Conservation (phyloP, 2,113 vertebrate species). For the Percina caprodes region DNA sequence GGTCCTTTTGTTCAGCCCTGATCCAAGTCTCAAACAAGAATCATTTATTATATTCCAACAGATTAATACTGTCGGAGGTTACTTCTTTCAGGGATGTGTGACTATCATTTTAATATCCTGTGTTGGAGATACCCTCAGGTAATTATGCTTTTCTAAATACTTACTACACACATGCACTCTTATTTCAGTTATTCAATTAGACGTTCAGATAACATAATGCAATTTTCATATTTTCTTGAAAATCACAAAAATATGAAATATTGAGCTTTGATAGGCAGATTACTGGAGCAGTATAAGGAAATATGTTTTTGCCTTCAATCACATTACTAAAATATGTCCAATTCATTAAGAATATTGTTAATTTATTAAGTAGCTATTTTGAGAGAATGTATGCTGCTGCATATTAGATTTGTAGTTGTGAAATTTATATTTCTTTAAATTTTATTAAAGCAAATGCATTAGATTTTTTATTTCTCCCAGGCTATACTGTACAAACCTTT, state of each 20-base stretch:
- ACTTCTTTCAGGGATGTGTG: slow-evolving; percentile 83
- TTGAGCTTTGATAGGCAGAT: neutral
- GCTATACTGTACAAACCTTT: neutral
- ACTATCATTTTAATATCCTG: slow-evolving; percentile 84
- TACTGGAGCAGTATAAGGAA: neutral
- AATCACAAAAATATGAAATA: neutral
- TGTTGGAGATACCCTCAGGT: slow-evolving; percentile 84
- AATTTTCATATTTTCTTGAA: neutral
- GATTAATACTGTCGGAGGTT: slow-evolving; percentile 24
- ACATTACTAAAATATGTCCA: neutral
- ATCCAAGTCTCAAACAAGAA: slow-evolving; percentile 27
- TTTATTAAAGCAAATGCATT: neutral
- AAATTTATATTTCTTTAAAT: neutral
- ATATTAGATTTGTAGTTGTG: neutral
- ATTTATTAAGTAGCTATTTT: neutral
- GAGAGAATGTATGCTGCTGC: neutral
- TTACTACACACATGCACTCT: neutral
- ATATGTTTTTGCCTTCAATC: neutral
- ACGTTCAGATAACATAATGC: neutral
- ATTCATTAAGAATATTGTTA: neutral
- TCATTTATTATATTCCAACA: slow-evolving; percentile 13
- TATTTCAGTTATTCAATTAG: neutral
- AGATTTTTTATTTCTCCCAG: neutral
- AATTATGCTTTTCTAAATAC: slow-evolving; percentile 58
- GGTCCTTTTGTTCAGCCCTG: slow-evolving; percentile 16